phyloP scores from a whole-genome alignment of 2,113 vertebrate genomes.

The Anser brachyrhynchus region DNA sequence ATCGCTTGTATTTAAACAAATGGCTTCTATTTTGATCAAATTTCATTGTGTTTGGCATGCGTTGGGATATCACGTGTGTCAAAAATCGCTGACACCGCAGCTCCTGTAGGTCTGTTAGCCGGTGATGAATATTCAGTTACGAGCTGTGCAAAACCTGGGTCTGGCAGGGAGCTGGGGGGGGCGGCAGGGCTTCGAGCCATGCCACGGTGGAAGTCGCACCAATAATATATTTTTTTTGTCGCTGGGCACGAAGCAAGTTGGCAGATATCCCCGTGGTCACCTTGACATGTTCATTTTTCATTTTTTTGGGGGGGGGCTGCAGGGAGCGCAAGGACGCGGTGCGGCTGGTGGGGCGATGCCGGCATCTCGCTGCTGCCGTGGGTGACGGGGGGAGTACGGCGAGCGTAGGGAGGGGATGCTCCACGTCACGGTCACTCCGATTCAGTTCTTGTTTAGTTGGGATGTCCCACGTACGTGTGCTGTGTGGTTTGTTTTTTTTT shows the following conservation, averaged over 20 bases:
- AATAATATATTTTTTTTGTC: not conserved
- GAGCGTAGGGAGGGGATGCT: not conserved
- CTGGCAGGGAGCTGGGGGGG: not conserved
- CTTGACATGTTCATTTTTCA: not conserved
- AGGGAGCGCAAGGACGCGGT: not conserved
- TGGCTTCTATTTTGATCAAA: slow-evolving; percentile 46
- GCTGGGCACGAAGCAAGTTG: fast-evolving
- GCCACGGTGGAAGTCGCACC: not conserved
- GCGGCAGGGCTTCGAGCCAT: fast-evolving
- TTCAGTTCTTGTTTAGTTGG: not conserved
- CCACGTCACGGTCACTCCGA: fast-evolving
- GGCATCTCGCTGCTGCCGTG: not conserved
- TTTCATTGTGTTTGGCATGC: slow-evolving; percentile 36
- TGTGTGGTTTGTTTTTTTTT: too few species aligned
- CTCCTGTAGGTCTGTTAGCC: not conserved
- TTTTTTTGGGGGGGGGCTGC: not conserved
- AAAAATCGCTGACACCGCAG: not conserved
- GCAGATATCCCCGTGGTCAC: not conserved
- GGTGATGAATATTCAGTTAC: slow-evolving; percentile 25
- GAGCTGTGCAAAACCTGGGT: not conserved
- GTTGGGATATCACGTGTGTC: not conserved
- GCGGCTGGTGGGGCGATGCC: not conserved
- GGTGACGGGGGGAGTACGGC: not conserved
- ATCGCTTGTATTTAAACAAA: slow-evolving; percentile 59
- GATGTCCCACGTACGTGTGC: not conserved